phyloP scores from a whole-genome alignment of 1,140 invertebrate species.

The Hyphantria cunea region DNA sequence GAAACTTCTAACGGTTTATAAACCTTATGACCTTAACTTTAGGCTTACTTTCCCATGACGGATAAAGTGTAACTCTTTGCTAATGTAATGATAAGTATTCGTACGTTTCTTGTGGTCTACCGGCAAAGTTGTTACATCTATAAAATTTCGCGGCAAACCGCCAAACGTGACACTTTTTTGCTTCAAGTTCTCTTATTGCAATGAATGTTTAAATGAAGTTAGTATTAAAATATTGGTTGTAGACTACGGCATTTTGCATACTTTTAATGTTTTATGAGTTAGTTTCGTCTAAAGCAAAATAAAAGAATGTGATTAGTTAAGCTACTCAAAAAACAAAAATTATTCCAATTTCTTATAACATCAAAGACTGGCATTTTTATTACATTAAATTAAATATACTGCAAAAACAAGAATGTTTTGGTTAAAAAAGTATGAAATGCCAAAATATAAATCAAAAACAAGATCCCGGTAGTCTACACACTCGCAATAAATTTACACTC shows the following conservation, averaged over 20 bases:
- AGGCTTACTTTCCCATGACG: slow-evolving; percentile 5
- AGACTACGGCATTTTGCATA: too few species aligned
- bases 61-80: slow-evolving; percentile 10
- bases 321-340: too few species aligned
- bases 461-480: slow-evolving; percentile 46
- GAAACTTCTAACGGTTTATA: background rate
- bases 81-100: slow-evolving; percentile 26
- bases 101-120: slow-evolving; percentile 50
- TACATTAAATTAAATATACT: slow-evolving; percentile 65
- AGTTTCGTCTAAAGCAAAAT: too few species aligned
- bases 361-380: slow-evolving; percentile 55
- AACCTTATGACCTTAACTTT: background rate
- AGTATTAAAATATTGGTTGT: background rate
- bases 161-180: slow-evolving; percentile 30
- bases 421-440: slow-evolving; percentile 58
- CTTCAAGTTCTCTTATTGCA: slow-evolving; percentile 9
- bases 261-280: too few species aligned
- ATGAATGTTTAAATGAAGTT: slow-evolving; percentile 12
- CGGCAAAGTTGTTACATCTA: slow-evolving; percentile 51
- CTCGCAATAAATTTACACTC: slow-evolving; percentile 70
- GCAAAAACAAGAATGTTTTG: slow-evolving; percentile 68
- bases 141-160: slow-evolving; percentile 41
- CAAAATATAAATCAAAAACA: slow-evolving; percentile 70
- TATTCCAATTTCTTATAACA: background rate
- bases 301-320: too few species aligned